phyloP scores from a whole-genome alignment of 2,888 invertebrate genomes.

The Julus scandinavius region DNA sequence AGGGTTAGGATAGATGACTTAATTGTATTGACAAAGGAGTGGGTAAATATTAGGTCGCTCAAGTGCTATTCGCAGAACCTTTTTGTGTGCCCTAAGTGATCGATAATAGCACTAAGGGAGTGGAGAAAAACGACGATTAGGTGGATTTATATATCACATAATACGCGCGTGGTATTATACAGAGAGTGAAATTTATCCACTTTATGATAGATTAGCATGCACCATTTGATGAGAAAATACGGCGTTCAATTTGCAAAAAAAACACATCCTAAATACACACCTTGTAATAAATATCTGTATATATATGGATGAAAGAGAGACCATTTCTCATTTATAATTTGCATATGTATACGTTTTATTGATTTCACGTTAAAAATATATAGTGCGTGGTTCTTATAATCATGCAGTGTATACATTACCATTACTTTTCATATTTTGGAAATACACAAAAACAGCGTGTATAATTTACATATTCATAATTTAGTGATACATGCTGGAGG shows the following conservation, averaged over 20 bases:
- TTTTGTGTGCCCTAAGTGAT: constrained; percentile 10
- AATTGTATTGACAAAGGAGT: constrained; percentile 42
- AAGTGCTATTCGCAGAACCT: not conserved
- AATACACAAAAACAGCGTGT: too few relatives aligned
- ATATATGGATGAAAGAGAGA: not conserved
- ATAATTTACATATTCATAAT: too few relatives aligned
- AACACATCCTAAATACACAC: not conserved
- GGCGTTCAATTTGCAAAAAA: not conserved
- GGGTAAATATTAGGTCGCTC: constrained; percentile 6
- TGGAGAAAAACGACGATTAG: not conserved
- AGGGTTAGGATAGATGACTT: not conserved
- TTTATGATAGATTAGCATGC: not conserved
- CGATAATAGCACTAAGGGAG: constrained; percentile 10
- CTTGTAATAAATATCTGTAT: not conserved
- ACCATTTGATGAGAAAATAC: not conserved
- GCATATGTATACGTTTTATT: not conserved
- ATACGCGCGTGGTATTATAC: not conserved
- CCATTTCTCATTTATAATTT: not conserved
- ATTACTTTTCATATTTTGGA: not conserved
- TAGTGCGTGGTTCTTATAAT: too few relatives aligned
- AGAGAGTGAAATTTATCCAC: not conserved
- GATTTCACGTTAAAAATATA: too few relatives aligned
- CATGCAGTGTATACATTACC: not conserved
- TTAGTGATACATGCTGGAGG: too few relatives aligned
- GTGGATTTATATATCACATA: too few relatives aligned